Evolutionary conservation across 2,797 vertebrate species (phyloP).

Genomic region (Muscicapa comitata): DNA sequence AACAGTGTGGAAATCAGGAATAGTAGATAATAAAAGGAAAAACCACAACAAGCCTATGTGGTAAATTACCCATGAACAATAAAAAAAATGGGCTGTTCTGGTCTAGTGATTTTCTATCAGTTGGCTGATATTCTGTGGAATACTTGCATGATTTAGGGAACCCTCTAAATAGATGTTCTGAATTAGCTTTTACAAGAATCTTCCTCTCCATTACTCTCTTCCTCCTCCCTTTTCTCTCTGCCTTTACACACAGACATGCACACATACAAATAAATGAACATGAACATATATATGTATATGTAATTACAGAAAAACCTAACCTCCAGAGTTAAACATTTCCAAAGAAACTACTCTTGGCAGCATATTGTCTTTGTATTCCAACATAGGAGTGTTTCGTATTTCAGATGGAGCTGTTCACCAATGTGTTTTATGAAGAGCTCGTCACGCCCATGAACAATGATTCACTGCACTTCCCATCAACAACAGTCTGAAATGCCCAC

Average conservation of each 20-base stretch:
- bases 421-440: background rate
- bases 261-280: background rate
- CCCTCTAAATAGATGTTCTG: background rate
- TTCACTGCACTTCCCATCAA: fast-evolving
- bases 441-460: background rate
- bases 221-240: background rate
- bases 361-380: background rate
- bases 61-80: slow-evolving; percentile 54
- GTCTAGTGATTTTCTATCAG: slow-evolving; percentile 10
- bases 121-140: background rate
- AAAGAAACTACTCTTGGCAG: background rate
- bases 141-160: background rate
- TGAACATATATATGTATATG: too few species aligned
- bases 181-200: background rate
- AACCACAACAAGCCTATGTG: background rate
- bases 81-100: slow-evolving; percentile 11
- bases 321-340: background rate
- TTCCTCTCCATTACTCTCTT: background rate
- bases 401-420: background rate
- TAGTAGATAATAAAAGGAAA: slow-evolving; percentile 27
- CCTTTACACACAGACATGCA: background rate
- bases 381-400: background rate
- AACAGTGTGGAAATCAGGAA: slow-evolving; percentile 28
- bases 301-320: background rate
- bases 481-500: background rate